Evolutionary conservation across 37 sponge, comb jelly and placozoan species (phyloP).

Genomic region (Axinella damicornis): DNA sequence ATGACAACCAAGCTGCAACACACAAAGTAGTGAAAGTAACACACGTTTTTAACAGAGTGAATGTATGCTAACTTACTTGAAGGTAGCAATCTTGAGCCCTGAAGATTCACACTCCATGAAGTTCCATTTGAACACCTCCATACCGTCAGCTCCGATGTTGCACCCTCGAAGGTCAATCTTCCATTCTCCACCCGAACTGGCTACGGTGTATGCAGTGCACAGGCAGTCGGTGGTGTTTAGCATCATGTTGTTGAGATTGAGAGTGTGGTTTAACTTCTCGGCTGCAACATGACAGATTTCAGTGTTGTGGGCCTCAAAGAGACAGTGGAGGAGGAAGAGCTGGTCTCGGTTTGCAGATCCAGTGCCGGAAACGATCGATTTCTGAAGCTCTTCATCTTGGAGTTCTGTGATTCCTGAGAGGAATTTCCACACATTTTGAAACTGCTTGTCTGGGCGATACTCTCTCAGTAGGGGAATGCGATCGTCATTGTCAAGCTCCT

Average conservation of each 20-base stretch:
- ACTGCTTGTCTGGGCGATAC: conserved; percentile 34
- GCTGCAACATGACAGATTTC: conserved; percentile 19
- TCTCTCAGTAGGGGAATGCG: conserved; percentile 6
- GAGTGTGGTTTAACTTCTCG: not conserved
- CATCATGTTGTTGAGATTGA: conserved; percentile 18
- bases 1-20: no score
- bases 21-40: not conserved
- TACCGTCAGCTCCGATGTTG: conserved; percentile 39
- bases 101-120: no score
- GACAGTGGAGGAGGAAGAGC: conserved; percentile 44
- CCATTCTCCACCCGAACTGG: conserved; percentile 28
- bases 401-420: conserved; percentile 37
- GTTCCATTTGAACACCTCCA: conserved; percentile 14
- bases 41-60: not conserved
- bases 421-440: conserved; percentile 52
- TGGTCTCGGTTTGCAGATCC: not conserved
- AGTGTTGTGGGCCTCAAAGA: conserved; percentile 32
- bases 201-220: conserved; percentile 25
- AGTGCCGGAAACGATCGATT: conserved; percentile 9
- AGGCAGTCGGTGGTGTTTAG: conserved; percentile 56
- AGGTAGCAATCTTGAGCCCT: no score
- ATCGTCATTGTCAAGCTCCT: not conserved
- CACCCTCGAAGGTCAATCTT: conserved; percentile 22
- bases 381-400: conserved; percentile 3
- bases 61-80: not conserved